Percentiles rank a stretch among this genome's conserved stretches.
These are phyloP conservation scores for Hipparchia semele DNA, from an alignment of 2,888 invertebrate genomes.

Conservation along the genomic window DNA sequence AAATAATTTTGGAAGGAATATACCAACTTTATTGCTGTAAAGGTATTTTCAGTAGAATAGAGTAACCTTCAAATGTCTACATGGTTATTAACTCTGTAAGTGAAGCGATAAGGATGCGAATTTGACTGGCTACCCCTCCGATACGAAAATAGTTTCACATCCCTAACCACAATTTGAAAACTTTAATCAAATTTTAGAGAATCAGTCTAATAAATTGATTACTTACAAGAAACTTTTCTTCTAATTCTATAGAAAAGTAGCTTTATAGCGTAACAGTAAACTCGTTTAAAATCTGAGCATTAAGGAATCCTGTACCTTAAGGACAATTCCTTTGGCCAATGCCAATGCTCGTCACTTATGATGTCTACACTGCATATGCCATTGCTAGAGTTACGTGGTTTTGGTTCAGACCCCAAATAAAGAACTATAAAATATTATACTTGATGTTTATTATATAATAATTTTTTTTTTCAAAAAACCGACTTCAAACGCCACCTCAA, in stretches of 20 bases:
- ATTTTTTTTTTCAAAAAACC: no score
- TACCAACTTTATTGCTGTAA: background rate
- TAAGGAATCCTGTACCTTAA: no score
- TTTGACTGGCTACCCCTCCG: background rate
- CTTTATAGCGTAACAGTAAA: background rate
- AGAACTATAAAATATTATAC: no score
- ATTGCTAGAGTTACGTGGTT: no score
- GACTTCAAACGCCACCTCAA: no score
- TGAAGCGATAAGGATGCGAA: slow-evolving; percentile 12
- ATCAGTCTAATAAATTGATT: background rate
- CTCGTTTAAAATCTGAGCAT: no score
- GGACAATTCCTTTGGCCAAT: no score
- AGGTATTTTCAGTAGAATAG: background rate
- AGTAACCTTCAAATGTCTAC: slow-evolving; percentile 10
- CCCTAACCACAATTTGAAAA: background rate
- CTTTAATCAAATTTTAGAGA: slow-evolving; percentile 5
- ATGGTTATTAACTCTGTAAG: slow-evolving; percentile 14
- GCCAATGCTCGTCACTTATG: no score
- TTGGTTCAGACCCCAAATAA: no score
- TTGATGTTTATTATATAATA: no score
- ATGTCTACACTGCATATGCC: no score
- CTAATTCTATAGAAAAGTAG: background rate
- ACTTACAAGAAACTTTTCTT: background rate
- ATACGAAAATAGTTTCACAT: slow-evolving; percentile 18
- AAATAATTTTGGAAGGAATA: background rate